Evolutionary conservation across 2,888 invertebrate species (phyloP), one percentile per base, ranked within the genome.

Genomic region (Willowsia nigromaculata): DNA sequence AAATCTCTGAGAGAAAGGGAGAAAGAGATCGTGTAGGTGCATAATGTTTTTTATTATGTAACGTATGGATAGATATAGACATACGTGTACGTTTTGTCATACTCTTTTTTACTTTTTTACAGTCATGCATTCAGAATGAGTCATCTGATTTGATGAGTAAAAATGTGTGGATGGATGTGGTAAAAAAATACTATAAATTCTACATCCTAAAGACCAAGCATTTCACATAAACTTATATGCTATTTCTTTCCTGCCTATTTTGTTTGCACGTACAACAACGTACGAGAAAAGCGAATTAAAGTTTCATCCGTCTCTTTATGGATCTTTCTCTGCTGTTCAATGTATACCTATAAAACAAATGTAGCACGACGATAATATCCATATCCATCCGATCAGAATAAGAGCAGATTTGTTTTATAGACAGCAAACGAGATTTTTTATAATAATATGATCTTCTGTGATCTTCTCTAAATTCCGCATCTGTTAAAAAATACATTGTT

Each of bases 401-500:
- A n/a, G 18, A n/a, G 37, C 9, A 68, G 4, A 33, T 7, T 0
- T 65, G 4, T n/a, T 33, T 33, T 37, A 71, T 40, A 71, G 71
- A 25, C 11, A 68, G 15, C 6, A 37, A 0, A 37, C 9, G 37
- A 53, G 30, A 50, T 74, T 71, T 50, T 74, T 68, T 15, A 1
- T 13, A 11, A 68, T 37, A 25, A 37, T 37, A 43, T 71, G 40
- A 71, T 68, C 37, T n/a, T n/a, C n/a, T n/a, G 9, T 40, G 40
- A 5, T 47, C 47, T 47, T 74, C n/a, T 65, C 47, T 37, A 47
- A 84, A 53, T 71, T 84, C 47, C 50, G 56, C 71, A 84, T 84
- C 84, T 84, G 84, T 56, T 84, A 50, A 84, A 84, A 84, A 84
- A 84, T 71, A 50, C 84, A 71, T 2, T 47, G 22, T 68, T 83